These are phyloP conservation scores for Drosophila cracens DNA, from an alignment of 2,888 invertebrate species.

Conservation along the genomic window DNA sequence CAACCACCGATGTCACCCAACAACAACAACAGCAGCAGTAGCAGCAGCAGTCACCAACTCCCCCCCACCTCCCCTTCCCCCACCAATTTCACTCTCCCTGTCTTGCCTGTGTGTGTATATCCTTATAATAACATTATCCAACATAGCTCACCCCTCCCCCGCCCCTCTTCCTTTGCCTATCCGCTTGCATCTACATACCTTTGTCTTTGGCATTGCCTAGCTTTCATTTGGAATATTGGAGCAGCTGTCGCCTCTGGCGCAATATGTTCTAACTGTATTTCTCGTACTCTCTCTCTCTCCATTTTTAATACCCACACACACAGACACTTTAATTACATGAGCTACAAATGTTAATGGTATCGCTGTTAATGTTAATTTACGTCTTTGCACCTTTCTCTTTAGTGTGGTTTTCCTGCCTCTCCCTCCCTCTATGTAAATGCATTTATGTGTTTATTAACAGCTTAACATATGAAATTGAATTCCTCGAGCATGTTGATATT, in stretches of 20 bases:
- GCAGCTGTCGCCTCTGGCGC: conserved; percentile 59
- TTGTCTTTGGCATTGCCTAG: conserved; percentile 16
- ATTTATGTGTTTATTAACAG: conserved; percentile 10
- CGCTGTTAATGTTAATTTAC: conserved; percentile 38
- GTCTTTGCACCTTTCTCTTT: conserved; percentile 19
- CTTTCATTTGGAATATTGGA: conserved; percentile 40
- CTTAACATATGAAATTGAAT: conserved; percentile 1
- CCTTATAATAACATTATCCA: conserved; percentile 32
- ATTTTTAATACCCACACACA: conserved; percentile 17
- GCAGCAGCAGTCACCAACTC: background rate
- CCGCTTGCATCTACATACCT: conserved; percentile 1
- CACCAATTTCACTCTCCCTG: background rate
- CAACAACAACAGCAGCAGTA: background rate
- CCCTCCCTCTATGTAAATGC: background rate
- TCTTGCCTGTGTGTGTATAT: conserved; percentile 12
- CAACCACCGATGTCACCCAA: conserved; percentile 55
- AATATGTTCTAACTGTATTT: conserved; percentile 40
- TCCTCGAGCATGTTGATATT: background rate
- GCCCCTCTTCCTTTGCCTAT: background rate
- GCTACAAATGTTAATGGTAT: conserved; percentile 42
- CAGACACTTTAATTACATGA: conserved; percentile 30
- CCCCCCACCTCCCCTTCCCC: background rate
- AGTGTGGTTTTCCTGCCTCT: background rate
- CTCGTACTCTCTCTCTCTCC: background rate
- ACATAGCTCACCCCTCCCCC: background rate